Percentiles rank a stretch among this genome's conserved stretches.
These are phyloP conservation scores for Dunckerocampus dactyliophorus DNA, from an alignment of 2,113 vertebrate genomes.

Conservation along the genomic window DNA sequence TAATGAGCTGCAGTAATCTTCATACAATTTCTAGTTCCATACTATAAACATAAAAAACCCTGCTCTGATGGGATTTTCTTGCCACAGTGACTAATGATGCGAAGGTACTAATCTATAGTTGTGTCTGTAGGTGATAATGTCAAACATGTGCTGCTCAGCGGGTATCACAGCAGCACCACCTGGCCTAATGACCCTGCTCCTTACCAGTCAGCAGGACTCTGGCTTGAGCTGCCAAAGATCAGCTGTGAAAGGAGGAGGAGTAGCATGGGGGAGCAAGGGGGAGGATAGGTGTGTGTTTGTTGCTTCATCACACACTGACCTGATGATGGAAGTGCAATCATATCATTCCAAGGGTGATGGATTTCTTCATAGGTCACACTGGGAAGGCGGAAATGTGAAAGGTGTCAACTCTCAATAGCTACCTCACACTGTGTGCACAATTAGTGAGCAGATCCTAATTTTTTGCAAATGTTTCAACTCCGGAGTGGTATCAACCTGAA, in stretches of 20 bases:
- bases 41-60: too few species aligned
- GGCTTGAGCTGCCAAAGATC: conserved; percentile 53
- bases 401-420: background rate
- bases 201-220: conserved; percentile 69
- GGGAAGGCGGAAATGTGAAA: conserved; percentile 29
- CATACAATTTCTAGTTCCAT: too few species aligned
- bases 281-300: conserved; percentile 9
- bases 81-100: conserved; percentile 38
- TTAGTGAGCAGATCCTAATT: too few species aligned
- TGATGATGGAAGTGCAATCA: conserved; percentile 2
- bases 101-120: conserved; percentile 30
- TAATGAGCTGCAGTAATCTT: too few species aligned
- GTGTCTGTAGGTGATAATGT: conserved; percentile 53
- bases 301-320: background rate
- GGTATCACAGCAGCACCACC: conserved; percentile 55
- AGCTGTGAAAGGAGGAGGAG: conserved; percentile 33
- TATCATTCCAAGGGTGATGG: conserved; percentile 18
- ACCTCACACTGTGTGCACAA: too few species aligned
- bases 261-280: background rate
- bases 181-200: conserved; percentile 67
- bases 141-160: conserved; percentile 69
- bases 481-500: too few species aligned
- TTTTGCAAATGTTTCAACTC: too few species aligned
- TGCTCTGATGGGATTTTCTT: too few species aligned
- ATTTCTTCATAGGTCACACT: conserved; percentile 9